Base-by-base conservation (phyloP, 2,888 invertebrate genomes). In the Melieria omissa region DNA sequence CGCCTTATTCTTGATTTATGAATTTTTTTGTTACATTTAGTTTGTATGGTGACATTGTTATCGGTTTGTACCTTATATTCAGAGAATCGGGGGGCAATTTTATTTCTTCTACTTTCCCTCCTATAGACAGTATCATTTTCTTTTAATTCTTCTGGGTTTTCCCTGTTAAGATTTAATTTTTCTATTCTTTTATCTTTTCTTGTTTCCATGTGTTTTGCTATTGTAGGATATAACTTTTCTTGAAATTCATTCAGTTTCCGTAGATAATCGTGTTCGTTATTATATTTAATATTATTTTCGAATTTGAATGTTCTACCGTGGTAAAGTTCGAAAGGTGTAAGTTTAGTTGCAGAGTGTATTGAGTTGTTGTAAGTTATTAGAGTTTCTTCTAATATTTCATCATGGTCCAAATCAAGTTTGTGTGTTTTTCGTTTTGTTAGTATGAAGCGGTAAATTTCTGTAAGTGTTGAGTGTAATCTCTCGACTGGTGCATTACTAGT, bases 81-180 rank as follows among this genome's bases (percentile, higher is more conserved):
- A 7, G 70, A 65, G 65, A 75, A 76, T 70, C 70, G 72, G 7
- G 73, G 73, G 9, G 72, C 73, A 14, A 70, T 29, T 16, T 76
- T 73, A 65, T 76, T 75, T 71, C 74, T 64, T 61, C 68, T 76
- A 61, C 71, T 70, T 62, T 76, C 76, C 64, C 75, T 77, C 58
- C 74, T 71, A 61, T 57, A 66, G 54, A 76, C 47, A 29, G 57
- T 46, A 9, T 75, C 74, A 44, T 70, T 46, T 54, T 5, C 49
- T 61, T 72, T 41, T 6, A 63, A 42, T 9, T 69, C 47, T 63
- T 58, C 45, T 9, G 72, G 70, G 42, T 72, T 65, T 14, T 64
- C 52, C 60, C 74, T 73, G 41, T 54, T 52, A 55, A 61, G 45
- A 55, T 76, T 77, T 47, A 73, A 10, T 69, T 60, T 65, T 5